Evolutionary conservation across 2,888 invertebrate genomes (phyloP), one percentile per base, ranked within the genome.

Genomic region (Drosophila recens): DNA sequence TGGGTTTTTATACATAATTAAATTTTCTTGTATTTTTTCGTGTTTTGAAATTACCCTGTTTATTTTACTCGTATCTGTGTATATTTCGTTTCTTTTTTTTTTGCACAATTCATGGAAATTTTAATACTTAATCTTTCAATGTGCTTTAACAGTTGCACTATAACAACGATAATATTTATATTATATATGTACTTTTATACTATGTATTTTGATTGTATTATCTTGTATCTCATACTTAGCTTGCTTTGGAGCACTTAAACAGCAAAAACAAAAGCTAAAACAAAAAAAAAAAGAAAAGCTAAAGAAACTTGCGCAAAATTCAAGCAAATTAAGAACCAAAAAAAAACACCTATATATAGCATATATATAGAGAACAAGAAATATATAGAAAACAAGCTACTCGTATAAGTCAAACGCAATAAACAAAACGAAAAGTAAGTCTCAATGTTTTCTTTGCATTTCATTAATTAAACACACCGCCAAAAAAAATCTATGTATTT

Each of bases 171-270:
- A 57, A 64, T 40, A 66, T 61, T 46, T 53, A 45, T 66, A 34
- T 58, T 51, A 58, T 67, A 67, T 64, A 65, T 72, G 63, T 79
- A 82, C 57, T 67, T 64, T 75, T 87, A 80, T 80, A 87, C 82
- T 87, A 79, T 77, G 89, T 85, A 85, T 82, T 90, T 88, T 89
- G 80, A 90, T 82, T 90, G 80, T 91, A 86, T 85, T 88, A 90
- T 91, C 90, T 90, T 91, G 89, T 91, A 91, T 92, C 89, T 92
- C 92, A 91, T 92, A 92, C 90, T 91, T 92, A 92, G 92, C 92
- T 92, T 92, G 92, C 92, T 92, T 92, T 92, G 92, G 92, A 92
- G 92, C 92, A 92, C 92, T 90, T 86, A 91, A 90, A 89, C 90
- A 87, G 83, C 90, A 89, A 84, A 83, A 82, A 87, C 58, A 82